phyloP scores from a whole-genome alignment of 1,140 invertebrate genomes.

The Neodiprion lecontei region DNA sequence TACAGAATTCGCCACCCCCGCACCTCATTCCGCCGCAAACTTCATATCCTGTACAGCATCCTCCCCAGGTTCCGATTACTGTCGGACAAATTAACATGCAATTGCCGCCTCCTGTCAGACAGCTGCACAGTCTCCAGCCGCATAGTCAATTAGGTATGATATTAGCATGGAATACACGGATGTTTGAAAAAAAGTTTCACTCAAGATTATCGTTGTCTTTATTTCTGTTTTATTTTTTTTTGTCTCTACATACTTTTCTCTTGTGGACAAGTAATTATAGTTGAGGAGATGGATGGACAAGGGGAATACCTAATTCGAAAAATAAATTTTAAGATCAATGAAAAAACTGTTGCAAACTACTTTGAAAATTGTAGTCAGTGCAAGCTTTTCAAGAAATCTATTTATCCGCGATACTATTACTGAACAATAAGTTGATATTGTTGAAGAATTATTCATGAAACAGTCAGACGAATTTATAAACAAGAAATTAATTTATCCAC shows the following conservation, averaged over 20 bases:
- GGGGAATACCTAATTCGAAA: too few relatives aligned
- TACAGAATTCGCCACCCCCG: slow-evolving; percentile 39
- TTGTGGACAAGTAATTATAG: not conserved
- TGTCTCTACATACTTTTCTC: slow-evolving; percentile 8
- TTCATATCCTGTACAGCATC: slow-evolving; percentile 38
- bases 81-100: slow-evolving; percentile 48
- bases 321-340: too few relatives aligned
- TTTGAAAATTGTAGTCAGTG: too few relatives aligned
- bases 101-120: slow-evolving; percentile 51
- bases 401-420: too few relatives aligned
- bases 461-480: too few relatives aligned
- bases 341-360: too few relatives aligned
- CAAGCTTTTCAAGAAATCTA: too few relatives aligned
- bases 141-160: slow-evolving; percentile 48
- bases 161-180: slow-evolving; percentile 11
- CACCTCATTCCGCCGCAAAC: slow-evolving; percentile 40
- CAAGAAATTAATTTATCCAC: too few relatives aligned
- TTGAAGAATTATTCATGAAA: too few relatives aligned
- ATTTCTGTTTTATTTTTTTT: slow-evolving; percentile 15
- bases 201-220: slow-evolving; percentile 1
- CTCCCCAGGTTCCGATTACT: slow-evolving; percentile 45
- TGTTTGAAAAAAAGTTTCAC: slow-evolving; percentile 22
- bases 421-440: too few relatives aligned
- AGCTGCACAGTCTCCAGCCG: slow-evolving; percentile 37
- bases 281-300: too few relatives aligned